Conservation (phyloP, 2,888 invertebrate species). For the Corbicula japonica region DNA sequence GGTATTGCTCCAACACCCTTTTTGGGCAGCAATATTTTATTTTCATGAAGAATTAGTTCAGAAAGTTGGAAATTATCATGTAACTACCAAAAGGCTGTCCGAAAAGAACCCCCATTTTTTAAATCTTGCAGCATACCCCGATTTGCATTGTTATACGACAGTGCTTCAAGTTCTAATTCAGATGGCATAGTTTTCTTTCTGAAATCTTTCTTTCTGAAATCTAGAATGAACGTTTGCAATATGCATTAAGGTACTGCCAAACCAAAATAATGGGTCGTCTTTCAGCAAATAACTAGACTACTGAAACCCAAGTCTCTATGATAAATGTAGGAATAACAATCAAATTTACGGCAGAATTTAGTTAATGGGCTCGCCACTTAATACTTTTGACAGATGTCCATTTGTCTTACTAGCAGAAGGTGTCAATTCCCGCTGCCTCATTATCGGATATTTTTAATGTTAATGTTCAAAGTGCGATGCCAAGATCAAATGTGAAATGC, state of each 20-base stretch:
- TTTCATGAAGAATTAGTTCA: no score
- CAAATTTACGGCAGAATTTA: conserved; percentile 48
- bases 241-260: conserved; percentile 34
- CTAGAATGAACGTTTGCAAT: conserved; percentile 25
- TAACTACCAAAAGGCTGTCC: no score
- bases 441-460: conserved; percentile 40
- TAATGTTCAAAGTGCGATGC: conserved; percentile 13
- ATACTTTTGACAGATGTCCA: conserved; percentile 49
- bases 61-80: no score
- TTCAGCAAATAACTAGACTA: conserved; percentile 57
- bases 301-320: conserved; percentile 38
- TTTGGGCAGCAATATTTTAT: no score
- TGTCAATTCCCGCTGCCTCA: conserved; percentile 40
- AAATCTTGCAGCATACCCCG: no score
- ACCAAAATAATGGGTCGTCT: conserved; percentile 42
- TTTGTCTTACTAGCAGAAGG: conserved; percentile 34
- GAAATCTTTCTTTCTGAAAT: no score
- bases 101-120: no score
- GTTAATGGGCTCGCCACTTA: conserved; percentile 56
- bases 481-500: conserved; percentile 12
- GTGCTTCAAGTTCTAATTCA: no score
- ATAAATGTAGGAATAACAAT: conserved; percentile 62
- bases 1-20: no score
- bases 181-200: no score
- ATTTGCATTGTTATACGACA: no score